These are phyloP conservation scores for Steinernema khuongi DNA, from an alignment of 1,140 invertebrate species.

Conservation along the genomic window DNA sequence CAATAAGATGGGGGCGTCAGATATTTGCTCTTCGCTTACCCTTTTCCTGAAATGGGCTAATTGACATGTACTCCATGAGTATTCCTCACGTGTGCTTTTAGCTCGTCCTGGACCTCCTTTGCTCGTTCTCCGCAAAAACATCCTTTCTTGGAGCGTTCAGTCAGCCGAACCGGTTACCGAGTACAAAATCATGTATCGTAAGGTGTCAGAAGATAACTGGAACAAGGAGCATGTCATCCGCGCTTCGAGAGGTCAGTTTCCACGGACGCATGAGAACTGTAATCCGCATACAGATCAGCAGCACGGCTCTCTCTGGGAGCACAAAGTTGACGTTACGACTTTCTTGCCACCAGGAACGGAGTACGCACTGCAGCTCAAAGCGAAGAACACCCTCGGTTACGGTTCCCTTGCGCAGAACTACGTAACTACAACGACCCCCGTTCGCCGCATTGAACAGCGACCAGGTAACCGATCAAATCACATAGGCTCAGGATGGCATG, in stretches of 20 bases:
- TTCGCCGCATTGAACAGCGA: not conserved
- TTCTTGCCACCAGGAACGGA: constrained; percentile 20
- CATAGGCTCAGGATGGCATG: not conserved
- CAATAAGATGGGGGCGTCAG: not conserved
- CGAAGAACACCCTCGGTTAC: constrained; percentile 21
- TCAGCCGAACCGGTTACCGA: constrained; percentile 22
- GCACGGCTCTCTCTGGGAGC: constrained; percentile 13
- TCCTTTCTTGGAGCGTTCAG: constrained; percentile 26
- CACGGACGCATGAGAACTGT: not conserved
- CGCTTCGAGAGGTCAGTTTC: constrained; percentile 10
- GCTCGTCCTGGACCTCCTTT: constrained; percentile 26
- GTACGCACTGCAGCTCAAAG: constrained; percentile 22
- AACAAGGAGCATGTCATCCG: constrained; percentile 19
- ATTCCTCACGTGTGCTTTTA: not conserved
- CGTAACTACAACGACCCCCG: not conserved
- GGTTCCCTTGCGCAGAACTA: constrained; percentile 23
- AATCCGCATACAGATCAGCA: constrained; percentile 1
- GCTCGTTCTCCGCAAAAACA: constrained; percentile 17
- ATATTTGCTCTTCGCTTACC: not conserved
- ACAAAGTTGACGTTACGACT: constrained; percentile 18
- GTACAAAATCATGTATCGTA: constrained; percentile 26
- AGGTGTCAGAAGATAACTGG: constrained; percentile 24
- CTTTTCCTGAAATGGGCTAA: not conserved
- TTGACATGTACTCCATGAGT: no score
- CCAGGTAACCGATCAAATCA: not conserved